These are phyloP conservation scores for Crocallis elinguaria DNA, from an alignment of 2,888 invertebrate genomes.

Conservation along the genomic window DNA sequence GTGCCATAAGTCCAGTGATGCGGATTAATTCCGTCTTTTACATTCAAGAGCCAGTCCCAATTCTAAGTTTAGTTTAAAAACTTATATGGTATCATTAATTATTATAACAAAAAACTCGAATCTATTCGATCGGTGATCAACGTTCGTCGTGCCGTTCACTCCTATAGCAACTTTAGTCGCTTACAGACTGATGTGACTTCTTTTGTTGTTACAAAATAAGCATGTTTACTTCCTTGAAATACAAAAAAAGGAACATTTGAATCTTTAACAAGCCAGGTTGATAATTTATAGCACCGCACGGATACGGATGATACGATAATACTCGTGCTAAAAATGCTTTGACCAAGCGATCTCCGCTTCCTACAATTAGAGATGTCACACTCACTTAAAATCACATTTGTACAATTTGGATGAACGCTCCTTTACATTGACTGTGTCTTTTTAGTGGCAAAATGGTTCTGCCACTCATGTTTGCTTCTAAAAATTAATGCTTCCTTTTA, in stretches of 20 bases:
- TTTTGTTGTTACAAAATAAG: too few relatives aligned
- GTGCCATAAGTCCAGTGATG: too few relatives aligned
- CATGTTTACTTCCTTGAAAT: background rate
- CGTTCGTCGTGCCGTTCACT: too few relatives aligned
- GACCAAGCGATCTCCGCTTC: constrained; percentile 20
- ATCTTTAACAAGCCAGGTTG: background rate
- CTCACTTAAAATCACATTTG: constrained; percentile 29
- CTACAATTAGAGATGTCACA: constrained; percentile 25
- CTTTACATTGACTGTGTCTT: constrained; percentile 10
- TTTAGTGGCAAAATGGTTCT: background rate
- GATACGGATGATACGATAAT: constrained; percentile 8
- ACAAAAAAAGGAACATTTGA: background rate
- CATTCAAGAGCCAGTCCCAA: too few relatives aligned
- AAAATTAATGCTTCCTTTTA: background rate
- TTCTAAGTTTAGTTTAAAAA: too few relatives aligned
- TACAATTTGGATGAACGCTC: constrained; percentile 25
- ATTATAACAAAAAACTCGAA: too few relatives aligned
- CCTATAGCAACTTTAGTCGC: too few relatives aligned
- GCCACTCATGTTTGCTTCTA: background rate
- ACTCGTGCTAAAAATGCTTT: constrained; percentile 18
- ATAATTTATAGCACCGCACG: background rate
- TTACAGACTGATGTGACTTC: too few relatives aligned
- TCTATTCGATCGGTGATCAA: too few relatives aligned
- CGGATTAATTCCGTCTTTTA: too few relatives aligned
- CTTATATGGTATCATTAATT: too few relatives aligned